Evolutionary conservation across 2,888 invertebrate genomes (phyloP).

Genomic region (Epinotia brunnichana): DNA sequence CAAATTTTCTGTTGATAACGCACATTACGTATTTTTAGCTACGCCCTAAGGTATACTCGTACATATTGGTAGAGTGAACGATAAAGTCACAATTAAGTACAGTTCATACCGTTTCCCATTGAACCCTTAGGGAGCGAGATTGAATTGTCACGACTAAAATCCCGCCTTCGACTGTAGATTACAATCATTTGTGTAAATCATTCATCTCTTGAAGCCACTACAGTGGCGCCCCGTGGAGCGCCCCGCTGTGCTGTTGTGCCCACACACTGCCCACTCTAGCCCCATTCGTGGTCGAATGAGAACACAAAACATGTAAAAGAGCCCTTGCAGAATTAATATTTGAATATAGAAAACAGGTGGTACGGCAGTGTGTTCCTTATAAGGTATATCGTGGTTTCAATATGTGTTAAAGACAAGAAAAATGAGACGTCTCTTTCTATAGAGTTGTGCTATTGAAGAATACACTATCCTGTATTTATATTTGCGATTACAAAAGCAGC

Average conservation of each 20-base stretch:
- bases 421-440: background rate
- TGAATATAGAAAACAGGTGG: background rate
- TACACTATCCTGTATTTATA: no score
- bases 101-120: no score
- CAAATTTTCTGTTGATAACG: no score
- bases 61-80: no score
- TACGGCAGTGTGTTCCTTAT: background rate
- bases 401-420: background rate
- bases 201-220: conserved; percentile 19
- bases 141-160: conserved; percentile 9
- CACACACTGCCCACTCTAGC: conserved; percentile 37
- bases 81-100: no score
- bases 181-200: conserved; percentile 33
- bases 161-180: conserved; percentile 23
- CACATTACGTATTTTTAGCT: no score
- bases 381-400: background rate
- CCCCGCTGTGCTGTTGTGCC: conserved; percentile 59
- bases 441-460: no score
- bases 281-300: conserved; percentile 2
- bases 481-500: no score
- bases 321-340: no score
- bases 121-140: background rate
- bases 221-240: conserved; percentile 51
- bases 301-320: background rate
- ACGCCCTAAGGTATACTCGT: no score